Evolutionary conservation across 2,888 invertebrate species (phyloP), one percentile per base, ranked within the genome.

Genomic region (Flexamia atlantica): DNA sequence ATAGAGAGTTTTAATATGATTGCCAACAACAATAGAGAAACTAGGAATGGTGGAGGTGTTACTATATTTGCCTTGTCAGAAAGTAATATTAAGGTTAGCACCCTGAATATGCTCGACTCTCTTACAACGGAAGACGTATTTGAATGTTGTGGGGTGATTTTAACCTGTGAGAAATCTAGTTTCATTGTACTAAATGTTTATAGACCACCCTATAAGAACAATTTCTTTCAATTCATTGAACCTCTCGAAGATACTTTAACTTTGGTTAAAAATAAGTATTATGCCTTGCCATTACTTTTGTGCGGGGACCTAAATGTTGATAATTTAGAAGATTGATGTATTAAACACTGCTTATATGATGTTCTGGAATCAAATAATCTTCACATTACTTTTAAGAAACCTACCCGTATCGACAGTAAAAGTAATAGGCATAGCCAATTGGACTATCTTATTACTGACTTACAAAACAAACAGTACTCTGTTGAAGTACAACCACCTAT

Each of bases 301-400:
- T 40, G 74, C 25, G 74, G 74, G 36, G 74, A 74, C 20, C 20
- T 74, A 2, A 74, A 74, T 40, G 40, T 74, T 40, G 74, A 74
- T 12, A 74, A 40, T 12, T 20, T 74, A 3, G 74, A 32, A 20
- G 40, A 74, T 7, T 10, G 5, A 42, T 32, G 20, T 20, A 20
- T n/a, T 25, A 74, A 32, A 20, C 40, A 74, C 36, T 25, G 40
- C 40, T 10, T 74, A 5, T 14, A 74, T 40, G 40, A 74, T 40
- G 25, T 74, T n/a, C 9, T 74, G 5, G 14, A 36, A 10, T 74
- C 74, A 40, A 25, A 40, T 17, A 74, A 74, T n/a, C 14, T 74
- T 12, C 32, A 74, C 14, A 17, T 74, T 5, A 25, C 74, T 74
- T 74, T n/a, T 17, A 20, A 74, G 40, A 28, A 74, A 36, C 20